Conservation (phyloP, 2,113 vertebrate genomes). For the Lophius piscatorius region DNA sequence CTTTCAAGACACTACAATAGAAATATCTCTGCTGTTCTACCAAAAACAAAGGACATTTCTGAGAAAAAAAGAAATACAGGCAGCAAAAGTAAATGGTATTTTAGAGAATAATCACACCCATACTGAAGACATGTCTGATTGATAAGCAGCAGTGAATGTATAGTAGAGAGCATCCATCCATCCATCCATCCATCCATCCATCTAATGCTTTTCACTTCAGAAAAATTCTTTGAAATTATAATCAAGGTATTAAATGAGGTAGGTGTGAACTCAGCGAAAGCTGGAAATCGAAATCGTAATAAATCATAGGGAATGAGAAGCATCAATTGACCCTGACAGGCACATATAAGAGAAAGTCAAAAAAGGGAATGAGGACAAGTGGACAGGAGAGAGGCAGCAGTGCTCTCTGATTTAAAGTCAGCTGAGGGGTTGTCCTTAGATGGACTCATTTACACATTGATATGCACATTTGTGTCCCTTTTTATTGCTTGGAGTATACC, state of each 20-base stretch:
- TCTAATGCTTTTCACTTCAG: neutral
- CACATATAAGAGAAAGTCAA: conserved; percentile 12
- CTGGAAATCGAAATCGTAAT: conserved; percentile 8
- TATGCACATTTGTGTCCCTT: conserved; percentile 43
- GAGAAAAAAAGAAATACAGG: neutral
- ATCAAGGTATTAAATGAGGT: neutral
- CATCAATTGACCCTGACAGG: conserved; percentile 31
- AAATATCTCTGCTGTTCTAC: neutral
- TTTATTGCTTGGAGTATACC: conserved; percentile 56
- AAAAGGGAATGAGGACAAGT: conserved; percentile 31
- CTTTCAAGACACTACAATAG: neutral
- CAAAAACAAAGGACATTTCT: neutral
- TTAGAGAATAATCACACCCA: neutral
- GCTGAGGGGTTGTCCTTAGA: conserved; percentile 55
- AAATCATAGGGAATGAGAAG: conserved; percentile 25
- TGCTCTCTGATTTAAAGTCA: conserved; percentile 60
- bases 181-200: neutral
- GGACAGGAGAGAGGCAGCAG: conserved; percentile 15
- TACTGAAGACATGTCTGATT: neutral
- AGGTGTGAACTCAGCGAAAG: conserved; percentile 1
- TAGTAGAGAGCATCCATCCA: conserved; percentile 12
- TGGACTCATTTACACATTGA: conserved; percentile 15
- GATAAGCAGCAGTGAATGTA: conserved; percentile 3
- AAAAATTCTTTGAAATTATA: conserved; percentile 2
- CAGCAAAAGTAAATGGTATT: neutral